Evolutionary conservation across 2,113 vertebrate species (phyloP).

Genomic region (Micromys minutus): DNA sequence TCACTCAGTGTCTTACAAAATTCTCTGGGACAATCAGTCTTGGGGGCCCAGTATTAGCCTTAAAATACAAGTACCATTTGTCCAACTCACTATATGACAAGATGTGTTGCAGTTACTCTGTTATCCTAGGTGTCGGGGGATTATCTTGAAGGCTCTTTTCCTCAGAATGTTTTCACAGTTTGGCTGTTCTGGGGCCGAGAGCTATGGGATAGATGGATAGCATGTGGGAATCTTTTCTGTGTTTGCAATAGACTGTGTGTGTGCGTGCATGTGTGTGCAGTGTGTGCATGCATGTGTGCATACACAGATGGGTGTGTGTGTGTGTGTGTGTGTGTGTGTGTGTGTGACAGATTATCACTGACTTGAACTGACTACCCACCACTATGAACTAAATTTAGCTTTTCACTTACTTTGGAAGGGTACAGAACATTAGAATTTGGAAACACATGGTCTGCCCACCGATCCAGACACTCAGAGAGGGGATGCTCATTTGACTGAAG

Average conservation of each 20-base stretch:
- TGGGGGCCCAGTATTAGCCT: too few relatives aligned
- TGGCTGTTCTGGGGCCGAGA: neutral
- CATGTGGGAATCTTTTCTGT: neutral
- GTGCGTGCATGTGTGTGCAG: neutral
- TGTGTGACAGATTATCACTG: constrained; percentile 44
- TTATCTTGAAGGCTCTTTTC: neutral
- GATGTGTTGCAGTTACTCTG: neutral
- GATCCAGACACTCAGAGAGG: neutral
- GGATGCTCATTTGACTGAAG: neutral
- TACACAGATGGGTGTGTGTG: neutral
- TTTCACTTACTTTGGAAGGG: constrained; percentile 50
- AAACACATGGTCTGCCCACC: fast-evolving
- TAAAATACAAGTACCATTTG: too few relatives aligned
- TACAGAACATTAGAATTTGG: neutral
- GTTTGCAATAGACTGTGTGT: constrained; percentile 18
- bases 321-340: neutral
- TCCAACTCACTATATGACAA: neutral
- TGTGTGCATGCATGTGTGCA: neutral
- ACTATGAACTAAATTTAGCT: constrained; percentile 69
- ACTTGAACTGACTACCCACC: constrained; percentile 57
- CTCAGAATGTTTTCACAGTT: neutral
- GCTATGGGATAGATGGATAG: neutral
- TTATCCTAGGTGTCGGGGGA: neutral
- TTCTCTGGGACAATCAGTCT: too few relatives aligned
- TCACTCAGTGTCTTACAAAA: too few relatives aligned